Base-by-base conservation (phyloP, 2,113 vertebrate species). In the Micronisus gabar region DNA sequence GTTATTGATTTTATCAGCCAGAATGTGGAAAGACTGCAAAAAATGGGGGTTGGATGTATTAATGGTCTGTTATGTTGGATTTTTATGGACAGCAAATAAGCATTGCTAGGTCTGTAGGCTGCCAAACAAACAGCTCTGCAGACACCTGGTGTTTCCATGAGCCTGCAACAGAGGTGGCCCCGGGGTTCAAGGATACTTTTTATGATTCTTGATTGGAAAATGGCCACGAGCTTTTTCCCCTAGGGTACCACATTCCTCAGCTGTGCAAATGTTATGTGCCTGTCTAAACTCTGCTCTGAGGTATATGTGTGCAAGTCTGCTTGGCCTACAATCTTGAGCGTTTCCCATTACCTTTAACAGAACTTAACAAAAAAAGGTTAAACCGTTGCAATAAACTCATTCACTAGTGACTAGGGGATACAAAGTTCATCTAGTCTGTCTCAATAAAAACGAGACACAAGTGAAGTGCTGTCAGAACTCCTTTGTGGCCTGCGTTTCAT, bases 31-130 rank as follows among this genome's bases (percentile, higher is more conserved):
- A 40, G 48, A 3, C 78, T 81, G 56, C 52, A 47, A 11, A 90
- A 52, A 34, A 4, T 0, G 1, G 5, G 41, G 19, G 4, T 50
- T 67, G 20, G 23, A 7, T 43, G 21, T 26, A 3, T 22, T 50
- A 21, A 17, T 18, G 61, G 3, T 20, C 48, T 45, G 32, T 50
- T 32, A 2, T 1, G 43, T 2, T 91, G 75, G 32, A 15, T 43
- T 86, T 71, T 84, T 75, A 45, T 90, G 86, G n/a, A 14, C 26
- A 59, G 62, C 41, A 86, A 45, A 79, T 29, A 53, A 61, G 56
- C 32, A 38, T 9, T 61, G 53, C 74, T 32, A 41, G 66, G 58
- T 36, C 45, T 63, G 1, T 0, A 32, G 73, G 2, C 29, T 80
- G 70, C 71, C 47, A 70, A 17, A 29, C 70, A 88, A 9, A 21